A percentile compares a stretch with the other conserved stretches of the same genome.
phyloP scores from a whole-genome alignment of 2,797 vertebrate genomes.

The Molossus alvarezi region DNA sequence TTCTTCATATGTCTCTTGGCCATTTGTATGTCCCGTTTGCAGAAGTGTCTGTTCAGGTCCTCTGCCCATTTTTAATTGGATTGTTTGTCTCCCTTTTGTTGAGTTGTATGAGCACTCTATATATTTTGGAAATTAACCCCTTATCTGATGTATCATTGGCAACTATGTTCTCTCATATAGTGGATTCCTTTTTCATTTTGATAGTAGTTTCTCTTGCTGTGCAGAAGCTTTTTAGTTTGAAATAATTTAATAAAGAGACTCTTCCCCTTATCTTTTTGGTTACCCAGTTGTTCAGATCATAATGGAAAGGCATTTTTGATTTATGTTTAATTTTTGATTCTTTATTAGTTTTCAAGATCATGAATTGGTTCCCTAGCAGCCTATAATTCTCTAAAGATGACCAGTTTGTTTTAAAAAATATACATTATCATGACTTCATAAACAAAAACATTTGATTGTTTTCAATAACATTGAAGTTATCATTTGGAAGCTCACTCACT shows the following conservation, averaged over 20 bases:
- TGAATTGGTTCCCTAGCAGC: background rate
- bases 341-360: constrained; percentile 42
- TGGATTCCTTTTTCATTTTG: too few species aligned
- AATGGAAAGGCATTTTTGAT: background rate
- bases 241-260: background rate
- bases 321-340: background rate
- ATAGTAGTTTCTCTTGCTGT: too few species aligned
- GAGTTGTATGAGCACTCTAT: too few species aligned
- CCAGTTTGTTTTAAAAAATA: background rate
- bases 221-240: background rate
- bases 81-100: too few species aligned
- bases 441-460: constrained; percentile 3
- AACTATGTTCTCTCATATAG: too few species aligned
- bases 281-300: background rate
- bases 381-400: background rate
- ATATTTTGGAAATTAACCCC: too few species aligned
- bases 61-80: too few species aligned
- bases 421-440: background rate
- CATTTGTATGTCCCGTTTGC: too few species aligned
- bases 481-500: background rate
- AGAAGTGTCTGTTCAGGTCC: too few species aligned
- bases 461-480: background rate
- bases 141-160: too few species aligned
- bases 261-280: background rate
- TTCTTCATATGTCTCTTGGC: too few species aligned